Base-by-base conservation (phyloP, 1,140 invertebrate genomes). In the Apis cerana region DNA sequence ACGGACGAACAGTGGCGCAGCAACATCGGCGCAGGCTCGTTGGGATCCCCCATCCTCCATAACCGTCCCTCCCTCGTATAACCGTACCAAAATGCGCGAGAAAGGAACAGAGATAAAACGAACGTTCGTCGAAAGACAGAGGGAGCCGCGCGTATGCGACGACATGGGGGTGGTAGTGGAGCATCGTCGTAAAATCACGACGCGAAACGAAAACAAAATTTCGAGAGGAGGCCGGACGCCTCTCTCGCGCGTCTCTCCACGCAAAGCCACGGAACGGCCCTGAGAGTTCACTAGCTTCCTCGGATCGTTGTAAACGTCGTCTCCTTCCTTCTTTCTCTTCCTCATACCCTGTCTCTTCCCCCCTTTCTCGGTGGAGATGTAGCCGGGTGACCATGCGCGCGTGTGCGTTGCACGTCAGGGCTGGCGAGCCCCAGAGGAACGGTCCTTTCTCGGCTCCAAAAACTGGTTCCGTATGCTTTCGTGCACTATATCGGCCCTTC, bases 401-500 rank as follows among this genome's bases (percentile, higher is more conserved):
- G 80, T 77, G 80, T 82, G 80, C 80, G 80, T 82, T 82, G 27
- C 80, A 68, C 43, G 80, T 82, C 75, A 79, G 81, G 19, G 52
- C 52, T 70, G 61, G 50, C 33, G n/a, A 64, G 33, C 68, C 65
- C 80, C 58, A 56, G 48, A 52, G 74, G 58, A 64, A 59, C 82
- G 75, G 76, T 83, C 74, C 77, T 77, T 85, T 79, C 75, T 83
- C 69, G 81, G 69, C 75, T 54, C 85, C 87, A 67, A 88, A 88
- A 88, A 88, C 87, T 88, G 87, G 87, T 88, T 88, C 86, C 86
- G 65, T 68, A 83, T 76, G 81, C 81, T 84, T 82, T 87, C 75
- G 75, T 87, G 85, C 79, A 58, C 70, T 70, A 72, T 71, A 80
- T 88, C 84, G 79, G 33, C 48, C n/a, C 43, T 61, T 69, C 56